phyloP scores from a whole-genome alignment of 2,113 vertebrate species.

The Charadrius vociferus region DNA sequence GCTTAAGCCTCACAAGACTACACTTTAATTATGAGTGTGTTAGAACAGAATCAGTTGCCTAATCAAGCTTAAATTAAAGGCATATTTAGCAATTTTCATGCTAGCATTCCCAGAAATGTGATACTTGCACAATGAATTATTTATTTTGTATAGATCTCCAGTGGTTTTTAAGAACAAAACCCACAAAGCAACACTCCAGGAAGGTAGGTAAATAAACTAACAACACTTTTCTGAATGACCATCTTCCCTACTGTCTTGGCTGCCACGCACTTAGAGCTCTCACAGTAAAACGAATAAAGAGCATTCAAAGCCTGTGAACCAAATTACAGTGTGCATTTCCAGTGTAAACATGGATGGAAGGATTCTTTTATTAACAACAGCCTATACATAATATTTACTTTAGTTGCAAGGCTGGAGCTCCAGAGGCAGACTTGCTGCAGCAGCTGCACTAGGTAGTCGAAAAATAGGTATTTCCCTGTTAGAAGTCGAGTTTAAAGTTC shows the following conservation, averaged over 20 bases:
- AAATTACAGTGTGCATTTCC: constrained; percentile 4
- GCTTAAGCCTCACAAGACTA: background rate
- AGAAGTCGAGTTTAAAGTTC: background rate
- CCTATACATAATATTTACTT: background rate
- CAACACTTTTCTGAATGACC: background rate
- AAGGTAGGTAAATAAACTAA: background rate
- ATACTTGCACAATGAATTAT: constrained; percentile 43
- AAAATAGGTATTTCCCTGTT: background rate
- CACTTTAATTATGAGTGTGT: constrained; percentile 11
- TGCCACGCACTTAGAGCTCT: background rate
- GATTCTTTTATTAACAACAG: background rate
- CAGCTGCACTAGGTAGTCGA: background rate
- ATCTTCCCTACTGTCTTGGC: background rate
- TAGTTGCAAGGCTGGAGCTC: background rate
- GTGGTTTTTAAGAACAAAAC: background rate
- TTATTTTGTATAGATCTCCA: background rate
- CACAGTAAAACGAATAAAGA: background rate
- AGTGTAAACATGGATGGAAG: background rate
- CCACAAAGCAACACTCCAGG: background rate
- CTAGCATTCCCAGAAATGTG: constrained; percentile 3
- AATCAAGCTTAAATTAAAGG: constrained; percentile 62
- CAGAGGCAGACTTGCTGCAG: background rate
- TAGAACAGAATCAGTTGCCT: constrained; percentile 1
- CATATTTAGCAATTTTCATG: constrained; percentile 57
- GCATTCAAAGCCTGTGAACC: background rate